A percentile compares a stretch with the other conserved stretches of the same genome.
Conservation (phyloP, 2,113 vertebrate genomes). For the Vulpes ferrilata region DNA sequence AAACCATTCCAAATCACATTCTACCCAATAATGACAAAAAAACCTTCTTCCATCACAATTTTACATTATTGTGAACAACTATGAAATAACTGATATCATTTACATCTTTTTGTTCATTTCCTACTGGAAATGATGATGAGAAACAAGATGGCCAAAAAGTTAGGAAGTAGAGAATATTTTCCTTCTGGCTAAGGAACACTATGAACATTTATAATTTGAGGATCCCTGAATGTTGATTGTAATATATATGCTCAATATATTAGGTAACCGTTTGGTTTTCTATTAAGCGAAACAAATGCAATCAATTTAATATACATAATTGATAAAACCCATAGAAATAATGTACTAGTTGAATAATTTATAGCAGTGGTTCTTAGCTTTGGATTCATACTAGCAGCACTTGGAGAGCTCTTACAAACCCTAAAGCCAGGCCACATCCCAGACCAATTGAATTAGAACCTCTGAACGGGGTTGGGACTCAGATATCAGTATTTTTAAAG, state of each 20-base stretch:
- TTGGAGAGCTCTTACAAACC: conserved; percentile 40
- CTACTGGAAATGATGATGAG: neutral
- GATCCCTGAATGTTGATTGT: neutral
- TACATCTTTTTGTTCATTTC: conserved; percentile 16
- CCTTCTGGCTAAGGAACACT: neutral
- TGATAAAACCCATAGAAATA: conserved; percentile 40
- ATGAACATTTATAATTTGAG: neutral
- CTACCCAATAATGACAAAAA: neutral
- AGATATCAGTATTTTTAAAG: conserved; percentile 29
- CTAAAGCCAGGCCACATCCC: neutral
- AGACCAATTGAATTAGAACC: conserved; percentile 54
- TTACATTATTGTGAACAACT: conserved; percentile 11
- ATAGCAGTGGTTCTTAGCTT: conserved; percentile 35
- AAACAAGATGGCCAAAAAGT: neutral
- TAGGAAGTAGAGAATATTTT: conserved; percentile 40
- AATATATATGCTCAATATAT: conserved; percentile 11
- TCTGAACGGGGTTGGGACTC: neutral
- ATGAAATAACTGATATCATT: neutral
- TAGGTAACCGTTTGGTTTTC: conserved; percentile 30
- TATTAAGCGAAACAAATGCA: conserved; percentile 32
- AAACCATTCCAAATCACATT: conserved; percentile 42
- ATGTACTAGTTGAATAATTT: conserved; percentile 42
- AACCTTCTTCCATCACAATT: neutral
- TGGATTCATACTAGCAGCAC: conserved; percentile 37
- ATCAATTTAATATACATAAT: conserved; percentile 47